Percentiles rank a stretch among this genome's conserved stretches.
Conservation (phyloP, 1,140 invertebrate genomes). For the Euschistus heros region DNA sequence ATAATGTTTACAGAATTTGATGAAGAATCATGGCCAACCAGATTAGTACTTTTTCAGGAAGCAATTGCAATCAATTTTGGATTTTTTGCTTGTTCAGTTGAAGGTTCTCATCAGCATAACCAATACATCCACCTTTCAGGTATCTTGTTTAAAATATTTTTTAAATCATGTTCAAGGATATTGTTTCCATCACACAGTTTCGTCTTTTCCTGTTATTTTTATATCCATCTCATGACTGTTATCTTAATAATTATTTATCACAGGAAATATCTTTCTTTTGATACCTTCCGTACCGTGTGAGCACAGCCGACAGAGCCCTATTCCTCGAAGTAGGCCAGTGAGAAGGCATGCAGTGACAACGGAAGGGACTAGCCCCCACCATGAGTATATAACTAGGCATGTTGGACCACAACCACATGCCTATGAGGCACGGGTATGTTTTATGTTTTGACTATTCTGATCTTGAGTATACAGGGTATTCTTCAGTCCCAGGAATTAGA, state of each 20-base stretch:
- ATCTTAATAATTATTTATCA: conserved; percentile 38
- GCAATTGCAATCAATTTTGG: conserved; percentile 71
- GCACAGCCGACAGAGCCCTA: conserved; percentile 10
- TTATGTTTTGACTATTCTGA: neutral
- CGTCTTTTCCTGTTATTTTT: too few relatives aligned
- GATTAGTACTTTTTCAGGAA: conserved; percentile 75
- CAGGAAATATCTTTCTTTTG: conserved; percentile 89
- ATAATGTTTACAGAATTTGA: conserved; percentile 54
- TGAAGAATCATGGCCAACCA: conserved; percentile 58
- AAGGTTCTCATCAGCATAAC: conserved; percentile 39
- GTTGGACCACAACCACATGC: conserved; percentile 40
- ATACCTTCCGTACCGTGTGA: conserved; percentile 47
- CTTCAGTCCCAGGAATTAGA: too few relatives aligned
- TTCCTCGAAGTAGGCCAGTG: conserved; percentile 32
- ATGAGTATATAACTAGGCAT: conserved; percentile 83
- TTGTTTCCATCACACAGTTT: neutral
- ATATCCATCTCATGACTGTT: conserved; percentile 1
- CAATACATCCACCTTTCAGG: conserved; percentile 90
- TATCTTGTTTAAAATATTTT: conserved; percentile 8
- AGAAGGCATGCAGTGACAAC: conserved; percentile 38
- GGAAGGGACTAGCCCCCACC: conserved; percentile 69
- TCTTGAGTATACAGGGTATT: too few relatives aligned
- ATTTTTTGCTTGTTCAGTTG: conserved; percentile 66
- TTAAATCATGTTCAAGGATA: conserved; percentile 42
- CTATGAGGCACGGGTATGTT: neutral